A percentile compares a stretch with the other conserved stretches of the same genome.
phyloP scores from a whole-genome alignment of 2,797 vertebrate genomes.

The Vespertilio murinus region DNA sequence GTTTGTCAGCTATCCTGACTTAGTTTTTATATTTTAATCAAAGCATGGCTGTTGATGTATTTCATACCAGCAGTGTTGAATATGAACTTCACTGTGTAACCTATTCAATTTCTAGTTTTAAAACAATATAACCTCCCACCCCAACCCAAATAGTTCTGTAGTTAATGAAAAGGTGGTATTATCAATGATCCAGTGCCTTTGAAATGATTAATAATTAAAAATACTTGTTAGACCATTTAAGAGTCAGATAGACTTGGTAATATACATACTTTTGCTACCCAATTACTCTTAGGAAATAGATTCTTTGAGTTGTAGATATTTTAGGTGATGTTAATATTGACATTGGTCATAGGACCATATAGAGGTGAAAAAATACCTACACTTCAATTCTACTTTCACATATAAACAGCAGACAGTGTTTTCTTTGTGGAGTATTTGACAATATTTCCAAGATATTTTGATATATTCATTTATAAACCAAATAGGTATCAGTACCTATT shows the following conservation, averaged over 20 bases:
- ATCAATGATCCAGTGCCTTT: neutral
- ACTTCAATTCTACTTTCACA: neutral
- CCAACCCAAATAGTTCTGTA: neutral
- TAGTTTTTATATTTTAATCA: neutral
- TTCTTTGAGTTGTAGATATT: neutral
- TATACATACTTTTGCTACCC: neutral
- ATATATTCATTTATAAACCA: neutral
- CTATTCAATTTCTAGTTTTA: conserved; percentile 21
- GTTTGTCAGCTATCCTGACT: neutral
- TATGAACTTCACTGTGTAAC: neutral
- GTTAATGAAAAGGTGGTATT: neutral
- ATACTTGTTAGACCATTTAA: neutral
- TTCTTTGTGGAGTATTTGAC: conserved; percentile 6
- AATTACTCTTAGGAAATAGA: neutral
- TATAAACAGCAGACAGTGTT: neutral
- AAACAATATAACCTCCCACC: neutral
- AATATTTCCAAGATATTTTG: neutral
- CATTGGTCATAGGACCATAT: neutral
- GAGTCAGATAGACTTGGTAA: neutral
- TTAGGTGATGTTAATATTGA: conserved; percentile 16
- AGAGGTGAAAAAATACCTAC: neutral
- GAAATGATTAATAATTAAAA: conserved; percentile 5
- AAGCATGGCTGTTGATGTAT: neutral
- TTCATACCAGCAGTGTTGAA: neutral
- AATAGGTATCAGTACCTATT: neutral